Evolutionary conservation across 1,140 invertebrate species (phyloP), one percentile per base, ranked within the genome.

Genomic region (Drosophila ogumai): DNA sequence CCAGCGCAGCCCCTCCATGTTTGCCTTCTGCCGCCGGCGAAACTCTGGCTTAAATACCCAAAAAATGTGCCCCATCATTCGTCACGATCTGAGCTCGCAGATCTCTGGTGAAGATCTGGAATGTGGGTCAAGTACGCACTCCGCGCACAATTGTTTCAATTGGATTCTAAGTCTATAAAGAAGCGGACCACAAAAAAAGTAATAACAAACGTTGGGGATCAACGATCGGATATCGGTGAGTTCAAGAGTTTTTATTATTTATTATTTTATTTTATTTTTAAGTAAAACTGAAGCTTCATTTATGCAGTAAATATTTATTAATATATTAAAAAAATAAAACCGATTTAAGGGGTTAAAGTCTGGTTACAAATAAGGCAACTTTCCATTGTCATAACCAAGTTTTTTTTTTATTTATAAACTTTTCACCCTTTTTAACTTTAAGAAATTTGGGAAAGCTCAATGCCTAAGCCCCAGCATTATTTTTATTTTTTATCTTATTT

Each of bases 61-160:
- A 17, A n/a, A 69, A 47, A 57, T 57, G 8, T 47, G 68, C 68
- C 44, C 34, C 52, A 72, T 72, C 69, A 72, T 50, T 25, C 19
- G 32, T 15, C 44, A 59, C 54, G 66, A 72, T 59, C 36, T n/a
- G 25, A 69, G 12, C 64, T 68, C 40, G 43, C 1, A 4, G 61
- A 41, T 65, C 28, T 38, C 13, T 12, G n/a, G 4, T 13, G 5
- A 10, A 7, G 54, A 22, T 54, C 12, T 15, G 50, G 34, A 47
- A 77, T 47, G 34, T 77, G 73, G 47, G 74, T 77, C 74, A 77
- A 77, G 69, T 73, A 31, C 69, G 68, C 31, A 46, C 63, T 67
- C 17, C 8, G 32, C 3, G 28, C 9, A 7, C 12, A 31, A 25
- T 61, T 60, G 8, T 17, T 36, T 28, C 22, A 15, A 34, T 12